phyloP scores from a whole-genome alignment of 2,888 invertebrate species.

The Heliconius erato region DNA sequence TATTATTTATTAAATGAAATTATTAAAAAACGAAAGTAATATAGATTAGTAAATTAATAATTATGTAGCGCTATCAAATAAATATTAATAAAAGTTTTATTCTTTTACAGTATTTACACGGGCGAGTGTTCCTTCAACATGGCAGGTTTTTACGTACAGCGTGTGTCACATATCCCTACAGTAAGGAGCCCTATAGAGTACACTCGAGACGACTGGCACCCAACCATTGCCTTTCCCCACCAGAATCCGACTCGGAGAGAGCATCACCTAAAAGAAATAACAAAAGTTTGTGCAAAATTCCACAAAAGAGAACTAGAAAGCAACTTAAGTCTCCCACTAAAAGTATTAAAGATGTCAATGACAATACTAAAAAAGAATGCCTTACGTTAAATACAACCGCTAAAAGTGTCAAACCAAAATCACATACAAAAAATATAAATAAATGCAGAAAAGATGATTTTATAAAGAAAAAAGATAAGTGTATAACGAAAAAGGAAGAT shows the following conservation, averaged over 20 bases:
- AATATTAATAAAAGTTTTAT: background rate
- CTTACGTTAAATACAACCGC: slow-evolving; percentile 57
- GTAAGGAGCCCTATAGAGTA: slow-evolving; percentile 79
- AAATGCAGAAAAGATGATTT: slow-evolving; percentile 57
- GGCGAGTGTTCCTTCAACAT: slow-evolving; percentile 90
- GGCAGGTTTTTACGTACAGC: slow-evolving; percentile 89
- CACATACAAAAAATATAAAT: slow-evolving; percentile 55
- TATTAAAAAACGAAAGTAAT: too few species aligned
- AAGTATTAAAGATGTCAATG: slow-evolving; percentile 75
- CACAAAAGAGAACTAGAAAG: slow-evolving; percentile 73
- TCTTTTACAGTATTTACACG: slow-evolving; percentile 89
- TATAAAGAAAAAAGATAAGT: slow-evolving; percentile 65
- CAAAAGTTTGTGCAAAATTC: slow-evolving; percentile 64
- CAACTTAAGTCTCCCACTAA: slow-evolving; percentile 79
- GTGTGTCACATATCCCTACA: slow-evolving; percentile 84
- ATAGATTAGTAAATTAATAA: background rate
- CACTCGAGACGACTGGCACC: slow-evolving; percentile 75
- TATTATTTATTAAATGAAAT: too few species aligned
- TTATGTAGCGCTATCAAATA: background rate
- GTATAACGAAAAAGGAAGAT: slow-evolving; percentile 53
- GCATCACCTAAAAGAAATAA: slow-evolving; percentile 69
- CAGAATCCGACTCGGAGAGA: slow-evolving; percentile 74
- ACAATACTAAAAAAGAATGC: slow-evolving; percentile 74
- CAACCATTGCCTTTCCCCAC: slow-evolving; percentile 67
- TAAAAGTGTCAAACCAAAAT: slow-evolving; percentile 57